A percentile compares a stretch with the other conserved stretches of the same genome.
Evolutionary conservation across 2,888 invertebrate genomes (phyloP).

Genomic region (Drosophila incognita): DNA sequence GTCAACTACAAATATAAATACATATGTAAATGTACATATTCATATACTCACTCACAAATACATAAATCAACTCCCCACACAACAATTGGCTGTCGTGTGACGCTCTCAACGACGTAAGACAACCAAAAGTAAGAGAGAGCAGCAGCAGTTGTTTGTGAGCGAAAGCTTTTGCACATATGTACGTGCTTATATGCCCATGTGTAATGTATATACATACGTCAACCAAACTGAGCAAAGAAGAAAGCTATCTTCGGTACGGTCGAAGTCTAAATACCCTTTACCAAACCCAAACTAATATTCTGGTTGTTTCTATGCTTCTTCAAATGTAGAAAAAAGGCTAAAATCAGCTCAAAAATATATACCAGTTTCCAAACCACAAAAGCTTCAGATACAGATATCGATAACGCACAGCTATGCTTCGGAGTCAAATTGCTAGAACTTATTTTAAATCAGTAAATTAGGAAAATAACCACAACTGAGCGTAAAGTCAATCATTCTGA

Average conservation of each 20-base stretch:
- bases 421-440: background rate
- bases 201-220: background rate
- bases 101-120: slow-evolving; percentile 3
- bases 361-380: background rate
- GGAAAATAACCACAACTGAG: background rate
- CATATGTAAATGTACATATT: slow-evolving; percentile 7
- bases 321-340: background rate
- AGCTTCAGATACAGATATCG: background rate
- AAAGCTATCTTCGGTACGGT: background rate
- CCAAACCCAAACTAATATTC: slow-evolving; percentile 21
- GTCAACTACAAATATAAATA: slow-evolving; percentile 53
- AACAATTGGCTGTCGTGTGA: slow-evolving; percentile 2
- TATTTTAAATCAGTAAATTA: background rate
- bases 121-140: slow-evolving; percentile 32
- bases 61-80: slow-evolving; percentile 13
- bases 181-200: background rate
- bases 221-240: slow-evolving; percentile 15
- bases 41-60: slow-evolving; percentile 32
- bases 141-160: slow-evolving; percentile 23
- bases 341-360: background rate
- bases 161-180: slow-evolving; percentile 9
- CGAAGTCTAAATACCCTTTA: background rate
- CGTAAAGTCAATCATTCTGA: background rate
- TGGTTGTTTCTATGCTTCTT: slow-evolving; percentile 14
- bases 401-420: background rate